Evolutionary conservation across 1,140 invertebrate species (phyloP).

Genomic region (Cotesia chilonis): DNA sequence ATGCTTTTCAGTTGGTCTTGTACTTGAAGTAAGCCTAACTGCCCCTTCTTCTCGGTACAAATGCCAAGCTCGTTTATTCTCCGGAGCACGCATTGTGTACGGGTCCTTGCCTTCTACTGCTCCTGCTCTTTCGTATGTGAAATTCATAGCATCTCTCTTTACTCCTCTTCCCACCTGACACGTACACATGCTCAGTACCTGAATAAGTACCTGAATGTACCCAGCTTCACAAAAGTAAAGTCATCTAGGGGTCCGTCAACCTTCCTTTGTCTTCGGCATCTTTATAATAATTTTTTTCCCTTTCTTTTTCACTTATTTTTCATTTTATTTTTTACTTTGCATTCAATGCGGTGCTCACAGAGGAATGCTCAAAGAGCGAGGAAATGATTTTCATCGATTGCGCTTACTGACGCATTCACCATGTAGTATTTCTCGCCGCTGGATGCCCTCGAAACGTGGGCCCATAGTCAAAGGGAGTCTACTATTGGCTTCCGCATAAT

Average conservation of each 20-base stretch:
- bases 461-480: slow-evolving; percentile 41
- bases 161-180: slow-evolving; percentile 25
- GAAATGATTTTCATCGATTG: slow-evolving; percentile 60
- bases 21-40: not conserved
- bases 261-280: slow-evolving; percentile 36
- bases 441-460: slow-evolving; percentile 39
- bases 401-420: slow-evolving; percentile 41
- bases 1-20: slow-evolving; percentile 16
- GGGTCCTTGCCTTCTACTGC: slow-evolving; percentile 52
- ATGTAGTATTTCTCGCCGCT: slow-evolving; percentile 37
- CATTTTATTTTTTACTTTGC: slow-evolving; percentile 32
- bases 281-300: slow-evolving; percentile 11
- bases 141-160: slow-evolving; percentile 42
- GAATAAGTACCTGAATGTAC: slow-evolving; percentile 30
- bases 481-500: slow-evolving; percentile 40
- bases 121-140: slow-evolving; percentile 53
- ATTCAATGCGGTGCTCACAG: slow-evolving; percentile 19
- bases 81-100: slow-evolving; percentile 53
- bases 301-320: slow-evolving; percentile 27
- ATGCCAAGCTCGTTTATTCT: slow-evolving; percentile 51
- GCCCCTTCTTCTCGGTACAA: slow-evolving; percentile 25
- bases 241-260: slow-evolving; percentile 33
- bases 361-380: slow-evolving; percentile 39
- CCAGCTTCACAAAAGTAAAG: slow-evolving; percentile 33
- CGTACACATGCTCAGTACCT: slow-evolving; percentile 18